Conservation (phyloP, 2,888 invertebrate genomes). For the Lasius fuliginosus region DNA sequence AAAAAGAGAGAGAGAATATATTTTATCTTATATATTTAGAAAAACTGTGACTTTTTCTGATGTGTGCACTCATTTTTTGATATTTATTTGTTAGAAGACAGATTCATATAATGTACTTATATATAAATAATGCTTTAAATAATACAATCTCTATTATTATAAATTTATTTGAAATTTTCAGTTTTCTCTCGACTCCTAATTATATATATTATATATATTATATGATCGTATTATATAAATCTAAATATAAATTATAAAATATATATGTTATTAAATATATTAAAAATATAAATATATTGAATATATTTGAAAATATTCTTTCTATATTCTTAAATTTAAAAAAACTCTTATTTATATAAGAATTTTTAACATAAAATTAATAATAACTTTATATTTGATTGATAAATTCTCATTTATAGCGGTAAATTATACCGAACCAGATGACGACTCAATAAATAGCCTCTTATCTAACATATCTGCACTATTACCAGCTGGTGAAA, state of each 20-base stretch:
- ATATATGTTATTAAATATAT: background rate
- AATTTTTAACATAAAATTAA: background rate
- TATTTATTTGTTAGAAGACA: background rate
- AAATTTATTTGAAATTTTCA: background rate
- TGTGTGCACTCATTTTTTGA: background rate
- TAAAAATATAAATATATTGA: background rate
- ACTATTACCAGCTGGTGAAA: background rate
- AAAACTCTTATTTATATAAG: background rate
- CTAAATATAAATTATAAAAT: too few species aligned
- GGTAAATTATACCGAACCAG: background rate
- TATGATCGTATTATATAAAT: too few species aligned
- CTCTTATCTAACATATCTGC: background rate
- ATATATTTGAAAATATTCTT: background rate
- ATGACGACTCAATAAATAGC: background rate
- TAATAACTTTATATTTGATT: background rate
- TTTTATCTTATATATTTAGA: background rate
- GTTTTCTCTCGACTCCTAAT: background rate
- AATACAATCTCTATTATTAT: background rate
- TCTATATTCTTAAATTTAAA: background rate
- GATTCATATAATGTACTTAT: background rate
- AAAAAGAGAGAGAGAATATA: background rate
- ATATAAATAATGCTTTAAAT: background rate
- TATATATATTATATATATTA: too few species aligned
- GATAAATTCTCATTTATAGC: slow-evolving; percentile 9
- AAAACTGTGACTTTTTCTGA: background rate